Evolutionary conservation across 2,888 invertebrate species (phyloP).

Genomic region (Diaperis boleti): DNA sequence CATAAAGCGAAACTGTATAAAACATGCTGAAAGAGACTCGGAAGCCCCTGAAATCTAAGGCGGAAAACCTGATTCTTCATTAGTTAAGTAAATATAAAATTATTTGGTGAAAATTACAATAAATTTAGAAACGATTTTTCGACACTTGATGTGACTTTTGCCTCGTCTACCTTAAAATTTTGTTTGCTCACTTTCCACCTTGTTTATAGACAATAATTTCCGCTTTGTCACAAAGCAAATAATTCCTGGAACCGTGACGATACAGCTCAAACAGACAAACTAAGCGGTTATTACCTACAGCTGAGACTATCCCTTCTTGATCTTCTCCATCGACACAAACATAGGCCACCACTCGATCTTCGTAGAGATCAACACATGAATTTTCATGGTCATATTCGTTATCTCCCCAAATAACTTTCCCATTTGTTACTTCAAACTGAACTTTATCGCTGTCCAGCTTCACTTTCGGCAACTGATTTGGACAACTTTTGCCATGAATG

Average conservation of each 20-base stretch:
- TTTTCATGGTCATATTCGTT: conserved; percentile 17
- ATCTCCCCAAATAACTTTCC: conserved; percentile 16
- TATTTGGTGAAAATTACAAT: too few species aligned
- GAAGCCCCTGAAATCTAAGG: too few species aligned
- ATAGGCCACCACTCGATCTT: conserved; percentile 8
- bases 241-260: background rate
- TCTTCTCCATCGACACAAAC: conserved; percentile 26
- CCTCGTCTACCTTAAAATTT: too few species aligned
- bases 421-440: conserved; percentile 15
- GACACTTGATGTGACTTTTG: too few species aligned
- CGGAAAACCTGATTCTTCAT: too few species aligned
- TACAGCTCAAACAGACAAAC: too few species aligned
- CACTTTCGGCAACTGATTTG: background rate
- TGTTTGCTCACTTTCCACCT: too few species aligned
- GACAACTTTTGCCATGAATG: conserved; percentile 29
- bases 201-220: too few species aligned
- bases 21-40: too few species aligned
- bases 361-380: conserved; percentile 31
- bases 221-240: background rate
- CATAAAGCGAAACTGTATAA: too few species aligned
- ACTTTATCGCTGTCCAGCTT: conserved; percentile 7
- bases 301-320: background rate
- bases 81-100: too few species aligned
- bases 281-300: conserved; percentile 29
- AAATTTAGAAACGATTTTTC: too few species aligned